Percentiles rank a stretch among this genome's conserved stretches.
phyloP scores from a whole-genome alignment of 2,888 invertebrate species.

The Lycophotia porphyrea region DNA sequence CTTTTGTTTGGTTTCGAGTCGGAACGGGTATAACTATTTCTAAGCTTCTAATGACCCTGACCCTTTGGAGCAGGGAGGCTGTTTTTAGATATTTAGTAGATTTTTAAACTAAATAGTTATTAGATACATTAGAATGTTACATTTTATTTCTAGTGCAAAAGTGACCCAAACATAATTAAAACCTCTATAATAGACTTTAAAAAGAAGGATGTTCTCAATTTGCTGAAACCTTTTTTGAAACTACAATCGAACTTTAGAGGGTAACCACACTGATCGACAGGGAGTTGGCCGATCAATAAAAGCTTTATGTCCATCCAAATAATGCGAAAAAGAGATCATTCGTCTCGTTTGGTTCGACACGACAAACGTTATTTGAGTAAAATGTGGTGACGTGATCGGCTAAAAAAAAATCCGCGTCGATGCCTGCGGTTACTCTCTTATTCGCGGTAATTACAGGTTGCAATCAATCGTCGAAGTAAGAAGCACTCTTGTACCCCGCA shows the following conservation, averaged over 20 bases:
- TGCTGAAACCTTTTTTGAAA: not conserved
- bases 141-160: not conserved
- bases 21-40: constrained; percentile 18
- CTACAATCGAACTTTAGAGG: not conserved
- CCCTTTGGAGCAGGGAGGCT: constrained; percentile 39
- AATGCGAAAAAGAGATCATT: not conserved
- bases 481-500: constrained; percentile 23
- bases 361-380: not conserved
- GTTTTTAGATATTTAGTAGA: constrained; percentile 51
- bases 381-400: not conserved
- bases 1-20: not conserved
- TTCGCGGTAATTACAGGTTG: not conserved
- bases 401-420: not conserved
- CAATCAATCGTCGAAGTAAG: not conserved
- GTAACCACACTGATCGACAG: not conserved
- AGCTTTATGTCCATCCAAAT: not conserved
- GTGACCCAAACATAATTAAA: not conserved
- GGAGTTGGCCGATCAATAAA: not conserved
- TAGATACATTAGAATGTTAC: constrained; percentile 18
- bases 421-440: not conserved
- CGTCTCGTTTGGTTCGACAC: not conserved
- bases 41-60: constrained; percentile 50
- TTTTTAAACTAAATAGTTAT: constrained; percentile 25
- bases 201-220: not conserved
- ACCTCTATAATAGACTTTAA: not conserved